phyloP scores from a whole-genome alignment of 1,140 invertebrate genomes.

The Propsilocerus akamusi region DNA sequence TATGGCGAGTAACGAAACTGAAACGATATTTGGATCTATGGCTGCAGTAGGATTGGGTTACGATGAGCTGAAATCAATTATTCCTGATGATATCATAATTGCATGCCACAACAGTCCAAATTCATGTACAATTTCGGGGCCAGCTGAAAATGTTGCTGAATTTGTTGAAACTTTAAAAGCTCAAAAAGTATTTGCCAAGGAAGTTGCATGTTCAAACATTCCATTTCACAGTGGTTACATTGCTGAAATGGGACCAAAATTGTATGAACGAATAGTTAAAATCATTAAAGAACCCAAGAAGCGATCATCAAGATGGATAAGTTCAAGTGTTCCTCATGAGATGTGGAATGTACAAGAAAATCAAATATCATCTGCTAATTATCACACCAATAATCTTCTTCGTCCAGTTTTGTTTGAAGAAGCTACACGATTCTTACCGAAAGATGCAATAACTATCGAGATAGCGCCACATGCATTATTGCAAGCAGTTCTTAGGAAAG shows the following conservation, averaged over 20 bases:
- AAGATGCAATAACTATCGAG: conserved; percentile 59
- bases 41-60: conserved; percentile 55
- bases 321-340: conserved; percentile 61
- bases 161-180: conserved; percentile 45
- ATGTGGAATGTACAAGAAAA: conserved; percentile 51
- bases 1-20: conserved; percentile 57
- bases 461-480: too few relatives aligned
- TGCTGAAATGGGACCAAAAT: conserved; percentile 43
- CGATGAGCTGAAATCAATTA: conserved; percentile 32
- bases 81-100: conserved; percentile 50
- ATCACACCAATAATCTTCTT: conserved; percentile 83
- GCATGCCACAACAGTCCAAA: conserved; percentile 75
- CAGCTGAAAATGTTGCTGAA: too few relatives aligned
- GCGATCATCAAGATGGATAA: conserved; percentile 65
- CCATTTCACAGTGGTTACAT: conserved; percentile 76
- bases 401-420: conserved; percentile 75
- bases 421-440: conserved; percentile 51
- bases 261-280: conserved; percentile 50
- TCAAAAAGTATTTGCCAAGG: conserved; percentile 62
- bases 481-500: conserved; percentile 17
- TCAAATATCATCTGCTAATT: conserved; percentile 64
- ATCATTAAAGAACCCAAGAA: conserved; percentile 45
- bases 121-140: conserved; percentile 74
- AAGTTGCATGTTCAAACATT: conserved; percentile 62
- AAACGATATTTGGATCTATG: conserved; percentile 64